Evolutionary conservation across 2,888 invertebrate species (phyloP).

Genomic region (Aricia artaxerxes): DNA sequence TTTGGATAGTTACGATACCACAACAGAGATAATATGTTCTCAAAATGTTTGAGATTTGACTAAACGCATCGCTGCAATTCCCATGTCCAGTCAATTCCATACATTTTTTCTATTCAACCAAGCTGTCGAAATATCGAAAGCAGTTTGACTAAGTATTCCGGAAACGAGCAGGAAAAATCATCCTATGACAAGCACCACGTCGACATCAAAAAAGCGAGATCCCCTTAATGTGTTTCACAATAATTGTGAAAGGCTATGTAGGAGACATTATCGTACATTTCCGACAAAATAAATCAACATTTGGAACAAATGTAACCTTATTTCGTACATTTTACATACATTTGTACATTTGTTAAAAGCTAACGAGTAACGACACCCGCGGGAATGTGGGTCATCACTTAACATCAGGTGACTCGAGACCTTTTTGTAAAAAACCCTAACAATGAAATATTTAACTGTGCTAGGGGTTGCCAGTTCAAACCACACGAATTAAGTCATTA

Average conservation of each 20-base stretch:
- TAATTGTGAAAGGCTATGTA: background rate
- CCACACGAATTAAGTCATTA: slow-evolving; percentile 6
- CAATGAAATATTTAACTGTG: slow-evolving; percentile 2
- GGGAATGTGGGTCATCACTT: slow-evolving; percentile 22
- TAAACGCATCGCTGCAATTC: too few relatives aligned
- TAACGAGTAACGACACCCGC: background rate
- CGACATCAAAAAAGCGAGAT: background rate
- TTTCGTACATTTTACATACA: slow-evolving; percentile 14
- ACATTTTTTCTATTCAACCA: too few relatives aligned
- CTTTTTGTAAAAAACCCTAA: slow-evolving; percentile 14
- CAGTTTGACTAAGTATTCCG: too few relatives aligned
- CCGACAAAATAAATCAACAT: slow-evolving; percentile 9
- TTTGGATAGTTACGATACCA: background rate
- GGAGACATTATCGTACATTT: background rate
- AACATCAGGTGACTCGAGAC: slow-evolving; percentile 19
- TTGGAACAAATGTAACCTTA: background rate
- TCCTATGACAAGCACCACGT: background rate
- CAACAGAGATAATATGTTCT: too few relatives aligned
- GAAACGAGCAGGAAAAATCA: background rate
- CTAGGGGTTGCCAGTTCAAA: background rate
- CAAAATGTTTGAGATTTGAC: too few relatives aligned
- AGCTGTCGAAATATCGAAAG: too few relatives aligned
- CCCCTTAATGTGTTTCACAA: background rate
- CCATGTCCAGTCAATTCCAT: too few relatives aligned
- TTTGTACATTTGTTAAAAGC: background rate